These are phyloP conservation scores for Chromobotia macracanthus DNA, from an alignment of 2,797 vertebrate genomes.

Conservation along the genomic window DNA sequence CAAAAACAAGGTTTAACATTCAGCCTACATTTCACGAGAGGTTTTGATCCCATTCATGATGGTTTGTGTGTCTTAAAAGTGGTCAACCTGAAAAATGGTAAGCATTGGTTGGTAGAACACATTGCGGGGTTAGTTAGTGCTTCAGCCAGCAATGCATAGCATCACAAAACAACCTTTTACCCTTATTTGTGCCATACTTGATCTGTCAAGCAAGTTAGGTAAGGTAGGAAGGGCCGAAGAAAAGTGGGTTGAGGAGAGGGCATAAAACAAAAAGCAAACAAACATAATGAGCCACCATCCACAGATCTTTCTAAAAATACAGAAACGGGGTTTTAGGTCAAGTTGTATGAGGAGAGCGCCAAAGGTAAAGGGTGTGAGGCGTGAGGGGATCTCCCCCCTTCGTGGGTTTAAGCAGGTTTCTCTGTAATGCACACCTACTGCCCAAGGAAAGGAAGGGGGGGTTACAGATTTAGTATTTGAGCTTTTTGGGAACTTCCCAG, in stretches of 20 bases:
- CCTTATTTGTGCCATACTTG: slow-evolving; percentile 55
- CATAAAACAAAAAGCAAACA: not conserved
- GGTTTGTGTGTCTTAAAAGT: not conserved
- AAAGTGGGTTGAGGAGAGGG: not conserved
- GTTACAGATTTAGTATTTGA: slow-evolving; percentile 82
- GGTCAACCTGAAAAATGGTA: slow-evolving; percentile 26
- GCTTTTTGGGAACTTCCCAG: slow-evolving; percentile 93
- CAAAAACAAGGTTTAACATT: slow-evolving; percentile 8
- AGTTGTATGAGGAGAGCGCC: not conserved
- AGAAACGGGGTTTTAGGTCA: slow-evolving; percentile 17
- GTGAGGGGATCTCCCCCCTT: slow-evolving; percentile 66
- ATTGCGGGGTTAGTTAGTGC: slow-evolving; percentile 45
- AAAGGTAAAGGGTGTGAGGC: slow-evolving; percentile 32
- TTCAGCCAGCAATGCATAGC: slow-evolving; percentile 54
- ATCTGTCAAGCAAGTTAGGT: slow-evolving; percentile 42
- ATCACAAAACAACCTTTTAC: slow-evolving; percentile 50
- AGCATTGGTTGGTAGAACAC: slow-evolving; percentile 21
- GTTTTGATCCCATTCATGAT: slow-evolving; percentile 23
- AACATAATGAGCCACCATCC: slow-evolving; percentile 12
- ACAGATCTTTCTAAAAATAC: slow-evolving; percentile 43
- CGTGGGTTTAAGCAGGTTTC: slow-evolving; percentile 75
- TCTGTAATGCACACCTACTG: slow-evolving; percentile 82
- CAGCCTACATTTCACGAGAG: slow-evolving; percentile 1
- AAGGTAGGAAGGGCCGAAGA: slow-evolving; percentile 7
- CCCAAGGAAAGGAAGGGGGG: slow-evolving; percentile 74